Evolutionary conservation across 92 coral and sea anemone genomes (phyloP).

Genomic region (Umimayanthus chanpuru): DNA sequence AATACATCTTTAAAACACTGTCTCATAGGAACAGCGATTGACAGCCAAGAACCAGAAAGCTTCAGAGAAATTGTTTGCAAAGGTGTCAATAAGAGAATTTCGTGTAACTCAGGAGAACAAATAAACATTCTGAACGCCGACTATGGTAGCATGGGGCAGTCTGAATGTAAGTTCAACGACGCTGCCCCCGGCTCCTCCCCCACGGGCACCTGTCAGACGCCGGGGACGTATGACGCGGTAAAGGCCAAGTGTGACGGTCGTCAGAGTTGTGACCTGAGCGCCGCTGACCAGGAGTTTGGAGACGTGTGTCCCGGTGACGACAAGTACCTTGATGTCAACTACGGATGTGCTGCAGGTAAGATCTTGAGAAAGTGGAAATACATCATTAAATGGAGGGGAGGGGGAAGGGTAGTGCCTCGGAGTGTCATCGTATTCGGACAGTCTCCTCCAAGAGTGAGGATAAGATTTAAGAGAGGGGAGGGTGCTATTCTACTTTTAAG

Average conservation of each 20-base stretch:
- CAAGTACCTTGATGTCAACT: constrained; percentile 89
- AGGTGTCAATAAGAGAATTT: constrained; percentile 72
- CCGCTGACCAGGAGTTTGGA: constrained; percentile 82
- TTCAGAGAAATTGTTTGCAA: constrained; percentile 71
- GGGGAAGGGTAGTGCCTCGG: no score
- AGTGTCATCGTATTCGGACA: no score
- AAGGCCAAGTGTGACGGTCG: constrained; percentile 85
- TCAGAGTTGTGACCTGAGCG: constrained; percentile 79
- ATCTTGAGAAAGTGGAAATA: neutral
- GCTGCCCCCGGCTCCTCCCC: constrained; percentile 33
- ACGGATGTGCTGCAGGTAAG: constrained; percentile 79
- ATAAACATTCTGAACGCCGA: constrained; percentile 79
- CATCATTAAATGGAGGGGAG: no score
- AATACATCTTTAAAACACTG: no score
- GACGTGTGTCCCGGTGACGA: constrained; percentile 81
- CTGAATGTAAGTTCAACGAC: constrained; percentile 56
- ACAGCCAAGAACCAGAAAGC: neutral
- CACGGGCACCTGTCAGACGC: constrained; percentile 72
- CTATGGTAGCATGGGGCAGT: constrained; percentile 85
- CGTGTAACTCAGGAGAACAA: constrained; percentile 79
- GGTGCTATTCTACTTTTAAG: no score
- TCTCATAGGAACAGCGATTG: neutral
- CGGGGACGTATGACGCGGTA: constrained; percentile 79
- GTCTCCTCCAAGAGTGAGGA: no score
- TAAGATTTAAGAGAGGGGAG: no score